Conservation (phyloP, 1,140 invertebrate species). For the Trialeurodes vaporariorum region DNA sequence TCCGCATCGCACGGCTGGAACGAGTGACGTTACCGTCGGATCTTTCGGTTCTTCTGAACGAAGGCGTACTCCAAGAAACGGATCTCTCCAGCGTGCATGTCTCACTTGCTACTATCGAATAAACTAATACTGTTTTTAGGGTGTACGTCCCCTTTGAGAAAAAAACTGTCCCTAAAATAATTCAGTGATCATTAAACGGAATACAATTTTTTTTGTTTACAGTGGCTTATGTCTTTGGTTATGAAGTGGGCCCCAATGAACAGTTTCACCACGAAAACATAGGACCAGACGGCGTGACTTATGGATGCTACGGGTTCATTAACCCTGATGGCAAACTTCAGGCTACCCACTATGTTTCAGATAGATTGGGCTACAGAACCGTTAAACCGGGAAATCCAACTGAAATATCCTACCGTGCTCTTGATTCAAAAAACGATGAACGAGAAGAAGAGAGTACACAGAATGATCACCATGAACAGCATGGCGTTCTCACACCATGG, state of each 20-base stretch:
- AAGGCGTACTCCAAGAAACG: too few species aligned
- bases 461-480: slow-evolving; percentile 33
- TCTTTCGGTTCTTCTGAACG: not conserved
- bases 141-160: too few species aligned
- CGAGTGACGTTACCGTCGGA: too few species aligned
- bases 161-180: not conserved
- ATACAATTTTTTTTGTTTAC: slow-evolving; percentile 13
- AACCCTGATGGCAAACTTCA: slow-evolving; percentile 50
- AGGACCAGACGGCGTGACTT: slow-evolving; percentile 58
- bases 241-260: slow-evolving; percentile 54
- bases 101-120: not conserved
- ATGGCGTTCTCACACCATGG: slow-evolving; percentile 45
- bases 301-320: slow-evolving; percentile 65
- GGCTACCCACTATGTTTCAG: slow-evolving; percentile 61
- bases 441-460: slow-evolving; percentile 13
- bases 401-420: slow-evolving; percentile 47
- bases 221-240: slow-evolving; percentile 59
- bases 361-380: slow-evolving; percentile 60
- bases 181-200: not conserved
- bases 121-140: not conserved
- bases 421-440: slow-evolving; percentile 24
- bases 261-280: slow-evolving; percentile 66
- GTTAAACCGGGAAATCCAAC: slow-evolving; percentile 52
- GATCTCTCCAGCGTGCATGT: not conserved
- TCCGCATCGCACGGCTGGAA: not conserved